These are phyloP conservation scores for Orius insidiosus DNA, from an alignment of 1,140 invertebrate genomes.

Conservation along the genomic window DNA sequence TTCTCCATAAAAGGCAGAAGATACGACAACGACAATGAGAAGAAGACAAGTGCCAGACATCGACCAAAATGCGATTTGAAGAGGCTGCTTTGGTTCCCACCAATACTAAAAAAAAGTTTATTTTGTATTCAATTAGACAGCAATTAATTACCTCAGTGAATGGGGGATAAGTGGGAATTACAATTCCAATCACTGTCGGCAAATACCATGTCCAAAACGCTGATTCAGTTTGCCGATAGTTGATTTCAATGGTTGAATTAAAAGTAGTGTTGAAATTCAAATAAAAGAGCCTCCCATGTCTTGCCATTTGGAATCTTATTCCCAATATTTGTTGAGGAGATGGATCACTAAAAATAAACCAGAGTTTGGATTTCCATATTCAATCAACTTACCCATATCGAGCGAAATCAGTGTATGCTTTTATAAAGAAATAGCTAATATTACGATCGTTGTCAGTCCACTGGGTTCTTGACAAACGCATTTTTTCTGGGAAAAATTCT, in stretches of 20 bases:
- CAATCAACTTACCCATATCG: conserved; percentile 76
- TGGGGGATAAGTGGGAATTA: conserved; percentile 73
- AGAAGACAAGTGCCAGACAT: conserved; percentile 59
- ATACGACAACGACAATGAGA: conserved; percentile 62
- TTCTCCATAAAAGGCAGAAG: conserved; percentile 77
- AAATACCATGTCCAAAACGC: conserved; percentile 79
- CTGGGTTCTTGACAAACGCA: conserved; percentile 43
- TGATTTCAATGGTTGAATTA: conserved; percentile 68
- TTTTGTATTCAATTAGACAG: conserved; percentile 1
- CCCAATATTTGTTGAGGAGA: conserved; percentile 65
- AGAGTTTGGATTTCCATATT: no score
- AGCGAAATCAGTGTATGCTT: conserved; percentile 82
- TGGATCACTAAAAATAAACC: conserved; percentile 54
- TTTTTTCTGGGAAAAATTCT: conserved; percentile 56
- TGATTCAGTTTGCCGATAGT: conserved; percentile 76
- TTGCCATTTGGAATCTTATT: conserved; percentile 56
- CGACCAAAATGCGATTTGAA: conserved; percentile 80
- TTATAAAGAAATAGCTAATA: conserved; percentile 93
- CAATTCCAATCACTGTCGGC: conserved; percentile 62
- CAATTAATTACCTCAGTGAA: conserved; percentile 50
- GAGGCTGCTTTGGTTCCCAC: conserved; percentile 73
- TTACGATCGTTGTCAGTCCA: conserved; percentile 87
- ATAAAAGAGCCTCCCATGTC: conserved; percentile 55
- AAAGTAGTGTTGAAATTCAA: conserved; percentile 79
- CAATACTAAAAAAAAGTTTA: conserved; percentile 41